Evolutionary conservation across 2,888 invertebrate species (phyloP).

Genomic region (Cylindroiulus punctatus): DNA sequence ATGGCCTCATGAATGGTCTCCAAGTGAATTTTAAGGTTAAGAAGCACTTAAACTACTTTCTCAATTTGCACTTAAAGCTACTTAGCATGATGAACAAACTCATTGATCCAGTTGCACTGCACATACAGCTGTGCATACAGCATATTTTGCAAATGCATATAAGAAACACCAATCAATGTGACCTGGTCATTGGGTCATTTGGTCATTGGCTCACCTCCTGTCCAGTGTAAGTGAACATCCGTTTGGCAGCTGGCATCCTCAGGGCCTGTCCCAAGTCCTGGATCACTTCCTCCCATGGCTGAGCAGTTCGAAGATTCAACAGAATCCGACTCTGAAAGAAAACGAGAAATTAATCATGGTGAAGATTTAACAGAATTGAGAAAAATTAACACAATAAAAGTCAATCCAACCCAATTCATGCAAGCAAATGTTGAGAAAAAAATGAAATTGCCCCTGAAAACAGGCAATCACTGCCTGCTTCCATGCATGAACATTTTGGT

Average conservation of each 20-base stretch:
- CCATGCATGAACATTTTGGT: too few species aligned
- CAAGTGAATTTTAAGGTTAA: background rate
- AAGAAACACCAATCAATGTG: too few species aligned
- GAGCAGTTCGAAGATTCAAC: slow-evolving; percentile 88
- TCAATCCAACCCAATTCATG: too few species aligned
- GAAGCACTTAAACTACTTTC: background rate
- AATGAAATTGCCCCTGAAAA: too few species aligned
- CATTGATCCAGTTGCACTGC: too few species aligned
- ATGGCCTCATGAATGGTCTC: background rate
- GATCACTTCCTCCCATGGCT: slow-evolving; percentile 93
- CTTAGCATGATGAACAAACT: background rate
- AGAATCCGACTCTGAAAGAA: slow-evolving; percentile 82
- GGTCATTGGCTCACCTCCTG: slow-evolving; percentile 76
- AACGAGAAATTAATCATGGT: background rate
- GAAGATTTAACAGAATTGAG: too few species aligned
- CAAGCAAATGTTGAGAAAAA: too few species aligned
- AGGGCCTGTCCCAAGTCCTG: slow-evolving; percentile 92
- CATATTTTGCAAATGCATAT: too few species aligned
- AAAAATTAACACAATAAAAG: too few species aligned
- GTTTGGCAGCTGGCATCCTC: slow-evolving; percentile 88
- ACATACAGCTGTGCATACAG: too few species aligned
- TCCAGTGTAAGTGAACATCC: slow-evolving; percentile 90
- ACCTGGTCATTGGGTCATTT: too few species aligned
- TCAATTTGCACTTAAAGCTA: background rate
- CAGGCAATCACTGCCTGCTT: too few species aligned